Conservation (phyloP, 2,797 vertebrate species). For the Ara ararauna region DNA sequence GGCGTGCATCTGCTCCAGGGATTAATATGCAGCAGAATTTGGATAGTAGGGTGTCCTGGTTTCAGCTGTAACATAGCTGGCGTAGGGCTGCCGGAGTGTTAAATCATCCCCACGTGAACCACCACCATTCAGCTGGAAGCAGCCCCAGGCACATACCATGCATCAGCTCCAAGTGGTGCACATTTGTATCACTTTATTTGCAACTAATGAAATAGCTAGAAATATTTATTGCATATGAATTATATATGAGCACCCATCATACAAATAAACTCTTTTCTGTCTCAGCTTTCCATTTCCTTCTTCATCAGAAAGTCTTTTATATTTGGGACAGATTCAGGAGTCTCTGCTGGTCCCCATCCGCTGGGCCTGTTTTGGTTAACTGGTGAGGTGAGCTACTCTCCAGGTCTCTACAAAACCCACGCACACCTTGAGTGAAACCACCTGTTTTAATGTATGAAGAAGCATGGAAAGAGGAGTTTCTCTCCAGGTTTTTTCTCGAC, state of each 20-base stretch:
- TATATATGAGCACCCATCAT: slow-evolving; percentile 36
- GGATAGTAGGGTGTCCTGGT: neutral
- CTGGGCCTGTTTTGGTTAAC: neutral
- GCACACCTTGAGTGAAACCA: neutral
- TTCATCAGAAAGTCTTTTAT: slow-evolving; percentile 22
- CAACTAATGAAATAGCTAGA: slow-evolving; percentile 63
- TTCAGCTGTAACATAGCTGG: neutral
- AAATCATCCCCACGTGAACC: slow-evolving; percentile 18
- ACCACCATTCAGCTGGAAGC: neutral
- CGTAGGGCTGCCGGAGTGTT: neutral
- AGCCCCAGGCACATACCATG: slow-evolving; percentile 26
- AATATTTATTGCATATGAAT: slow-evolving; percentile 59
- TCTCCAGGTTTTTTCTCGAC: neutral
- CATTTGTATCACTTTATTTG: slow-evolving; percentile 66
- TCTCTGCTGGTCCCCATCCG: neutral
- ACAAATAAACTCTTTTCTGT: slow-evolving; percentile 50
- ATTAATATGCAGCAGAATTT: slow-evolving; percentile 47
- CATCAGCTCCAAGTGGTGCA: slow-evolving; percentile 37
- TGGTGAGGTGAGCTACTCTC: neutral
- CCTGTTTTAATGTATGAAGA: neutral
- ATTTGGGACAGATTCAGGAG: neutral
- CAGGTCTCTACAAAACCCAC: neutral
- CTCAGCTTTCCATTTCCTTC: slow-evolving; percentile 13
- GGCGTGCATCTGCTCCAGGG: neutral
- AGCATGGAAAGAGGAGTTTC: neutral